phyloP scores from a whole-genome alignment of 2,888 invertebrate genomes.

The Zygothrica quintamaculata region DNA sequence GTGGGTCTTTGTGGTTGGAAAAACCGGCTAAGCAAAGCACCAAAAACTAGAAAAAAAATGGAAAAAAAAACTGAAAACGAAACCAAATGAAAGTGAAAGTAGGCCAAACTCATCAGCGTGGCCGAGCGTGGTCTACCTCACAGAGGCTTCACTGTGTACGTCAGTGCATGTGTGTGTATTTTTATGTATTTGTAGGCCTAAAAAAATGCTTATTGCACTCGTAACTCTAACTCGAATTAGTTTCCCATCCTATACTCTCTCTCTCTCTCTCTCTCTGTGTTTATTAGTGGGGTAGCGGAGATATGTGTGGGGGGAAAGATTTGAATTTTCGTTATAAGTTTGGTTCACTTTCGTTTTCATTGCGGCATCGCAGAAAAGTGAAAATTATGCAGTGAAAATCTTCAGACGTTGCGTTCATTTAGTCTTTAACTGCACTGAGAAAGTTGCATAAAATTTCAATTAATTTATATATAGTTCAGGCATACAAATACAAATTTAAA shows the following conservation, averaged over 20 bases:
- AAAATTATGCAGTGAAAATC: slow-evolving; percentile 72
- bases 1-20: slow-evolving; percentile 48
- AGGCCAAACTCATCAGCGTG: slow-evolving; percentile 78
- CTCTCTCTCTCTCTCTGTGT: not conserved
- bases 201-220: slow-evolving; percentile 30
- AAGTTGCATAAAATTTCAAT: slow-evolving; percentile 41
- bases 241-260: not conserved
- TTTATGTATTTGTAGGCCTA: slow-evolving; percentile 43
- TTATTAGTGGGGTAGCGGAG: not conserved
- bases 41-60: slow-evolving; percentile 8
- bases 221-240: slow-evolving; percentile 35
- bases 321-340: slow-evolving; percentile 7
- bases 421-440: slow-evolving; percentile 48
- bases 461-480: slow-evolving; percentile 9
- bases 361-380: slow-evolving; percentile 68
- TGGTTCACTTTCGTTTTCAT: slow-evolving; percentile 28
- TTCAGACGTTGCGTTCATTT: slow-evolving; percentile 42
- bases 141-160: slow-evolving; percentile 42
- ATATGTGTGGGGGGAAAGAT: not conserved
- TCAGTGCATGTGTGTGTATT: too few species aligned
- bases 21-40: slow-evolving; percentile 61
- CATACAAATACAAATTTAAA: too few species aligned
- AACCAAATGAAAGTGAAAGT: slow-evolving; percentile 80
- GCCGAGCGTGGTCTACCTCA: slow-evolving; percentile 33
- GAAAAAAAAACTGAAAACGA: slow-evolving; percentile 57